A percentile compares a stretch with the other conserved stretches of the same genome.
Evolutionary conservation across 1,140 invertebrate genomes (phyloP).

Genomic region (Episyrphus balteatus): DNA sequence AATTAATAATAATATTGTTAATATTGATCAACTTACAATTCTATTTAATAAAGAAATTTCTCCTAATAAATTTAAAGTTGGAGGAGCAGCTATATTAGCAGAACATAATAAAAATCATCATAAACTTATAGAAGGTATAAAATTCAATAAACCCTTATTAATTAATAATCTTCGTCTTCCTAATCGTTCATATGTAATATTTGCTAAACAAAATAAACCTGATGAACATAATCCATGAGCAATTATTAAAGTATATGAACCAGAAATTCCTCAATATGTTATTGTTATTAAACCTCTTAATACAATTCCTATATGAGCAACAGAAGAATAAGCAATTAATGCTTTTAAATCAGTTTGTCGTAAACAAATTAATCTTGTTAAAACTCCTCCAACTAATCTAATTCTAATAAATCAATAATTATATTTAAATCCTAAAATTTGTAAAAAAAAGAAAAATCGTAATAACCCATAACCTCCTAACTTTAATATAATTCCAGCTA

Average conservation of each 20-base stretch:
- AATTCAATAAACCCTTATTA: constrained; percentile 38
- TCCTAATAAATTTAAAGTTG: constrained; percentile 38
- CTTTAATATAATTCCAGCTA: constrained; percentile 57
- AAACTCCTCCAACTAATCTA: constrained; percentile 43
- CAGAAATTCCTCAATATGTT: constrained; percentile 35
- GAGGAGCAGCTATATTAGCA: constrained; percentile 37
- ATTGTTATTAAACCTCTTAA: constrained; percentile 44
- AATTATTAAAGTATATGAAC: constrained; percentile 48
- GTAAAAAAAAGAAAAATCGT: constrained; percentile 38
- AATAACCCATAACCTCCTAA: constrained; percentile 52
- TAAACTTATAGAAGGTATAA: constrained; percentile 39
- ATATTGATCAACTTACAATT: constrained; percentile 38
- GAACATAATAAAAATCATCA: constrained; percentile 49
- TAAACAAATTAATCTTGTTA: constrained; percentile 47
- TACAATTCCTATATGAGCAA: constrained; percentile 47
- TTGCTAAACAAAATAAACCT: constrained; percentile 54
- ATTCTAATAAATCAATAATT: constrained; percentile 43
- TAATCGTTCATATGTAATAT: constrained; percentile 49
- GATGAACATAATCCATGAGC: constrained; percentile 55
- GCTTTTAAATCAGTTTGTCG: constrained; percentile 48
- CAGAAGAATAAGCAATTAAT: constrained; percentile 52
- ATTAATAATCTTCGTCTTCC: constrained; percentile 33
- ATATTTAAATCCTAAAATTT: constrained; percentile 30
- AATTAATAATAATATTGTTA: constrained; percentile 39
- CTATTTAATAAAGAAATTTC: constrained; percentile 49